phyloP scores from a whole-genome alignment of 2,888 invertebrate genomes.

The Stramonita haemastoma region DNA sequence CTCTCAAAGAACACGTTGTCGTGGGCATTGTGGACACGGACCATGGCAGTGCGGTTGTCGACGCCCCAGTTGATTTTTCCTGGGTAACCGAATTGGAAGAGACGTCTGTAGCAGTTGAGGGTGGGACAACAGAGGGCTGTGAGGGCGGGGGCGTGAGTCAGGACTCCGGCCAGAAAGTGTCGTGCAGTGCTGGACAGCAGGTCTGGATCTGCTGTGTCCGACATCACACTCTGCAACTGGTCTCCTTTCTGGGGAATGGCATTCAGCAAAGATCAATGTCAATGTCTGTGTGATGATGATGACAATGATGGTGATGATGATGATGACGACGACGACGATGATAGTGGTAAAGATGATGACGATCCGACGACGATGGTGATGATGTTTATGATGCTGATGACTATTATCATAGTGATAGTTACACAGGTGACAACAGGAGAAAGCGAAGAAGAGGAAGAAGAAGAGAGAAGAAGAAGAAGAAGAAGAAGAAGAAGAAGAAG shows the following conservation, averaged over 20 bases:
- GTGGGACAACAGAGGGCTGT: slow-evolving; percentile 49
- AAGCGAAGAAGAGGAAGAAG: too few species aligned
- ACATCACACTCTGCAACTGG: slow-evolving; percentile 30
- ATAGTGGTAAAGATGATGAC: background rate
- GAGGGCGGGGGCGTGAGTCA: slow-evolving; percentile 48
- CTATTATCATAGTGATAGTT: background rate
- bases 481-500: too few species aligned
- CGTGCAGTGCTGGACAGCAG: slow-evolving; percentile 40
- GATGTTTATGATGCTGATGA: background rate
- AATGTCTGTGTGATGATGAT: background rate
- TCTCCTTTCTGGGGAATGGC: slow-evolving; percentile 23
- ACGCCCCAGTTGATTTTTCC: slow-evolving; percentile 46
- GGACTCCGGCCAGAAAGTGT: slow-evolving; percentile 52
- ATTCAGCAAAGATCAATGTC: background rate
- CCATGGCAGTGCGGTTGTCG: slow-evolving; percentile 44
- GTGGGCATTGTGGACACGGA: slow-evolving; percentile 42
- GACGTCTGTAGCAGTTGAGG: slow-evolving; percentile 49
- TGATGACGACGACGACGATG: background rate
- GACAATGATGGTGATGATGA: slow-evolving; percentile 12
- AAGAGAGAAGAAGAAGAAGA: too few species aligned
- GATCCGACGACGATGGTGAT: slow-evolving; percentile 2
- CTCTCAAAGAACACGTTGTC: slow-evolving; percentile 49
- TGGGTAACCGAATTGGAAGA: slow-evolving; percentile 42
- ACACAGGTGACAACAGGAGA: background rate
- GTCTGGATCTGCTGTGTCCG: slow-evolving; percentile 33